Conservation (phyloP, 2,113 vertebrate species). For the Sterrhoptilus dennistouni region DNA sequence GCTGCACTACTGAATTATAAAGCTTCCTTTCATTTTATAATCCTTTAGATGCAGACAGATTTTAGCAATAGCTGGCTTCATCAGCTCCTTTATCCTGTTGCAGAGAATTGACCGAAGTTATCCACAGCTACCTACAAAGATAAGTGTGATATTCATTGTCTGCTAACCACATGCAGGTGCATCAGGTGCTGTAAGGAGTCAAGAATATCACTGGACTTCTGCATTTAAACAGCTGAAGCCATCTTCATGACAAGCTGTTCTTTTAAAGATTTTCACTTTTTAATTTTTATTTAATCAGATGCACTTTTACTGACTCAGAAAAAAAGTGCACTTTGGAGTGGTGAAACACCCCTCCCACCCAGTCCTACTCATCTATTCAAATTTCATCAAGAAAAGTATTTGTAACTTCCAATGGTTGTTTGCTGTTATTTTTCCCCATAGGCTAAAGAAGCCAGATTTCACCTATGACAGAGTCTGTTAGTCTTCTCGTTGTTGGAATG, state of each 20-base stretch:
- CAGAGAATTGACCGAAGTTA: not conserved
- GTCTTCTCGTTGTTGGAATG: not conserved
- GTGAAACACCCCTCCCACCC: fast-evolving
- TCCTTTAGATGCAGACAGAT: not conserved
- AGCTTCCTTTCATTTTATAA: not conserved
- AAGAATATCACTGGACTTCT: not conserved
- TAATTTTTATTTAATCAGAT: not conserved
- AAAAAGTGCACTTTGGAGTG: not conserved
- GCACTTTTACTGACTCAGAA: not conserved
- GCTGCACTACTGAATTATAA: not conserved
- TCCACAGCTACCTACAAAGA: not conserved
- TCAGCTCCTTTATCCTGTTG: not conserved
- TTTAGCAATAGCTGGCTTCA: not conserved
- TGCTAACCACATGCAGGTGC: not conserved
- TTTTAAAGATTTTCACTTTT: not conserved
- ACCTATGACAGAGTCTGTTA: not conserved
- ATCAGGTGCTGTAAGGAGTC: not conserved
- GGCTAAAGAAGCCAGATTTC: not conserved
- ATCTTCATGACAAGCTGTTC: not conserved
- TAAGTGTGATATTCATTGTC: not conserved
- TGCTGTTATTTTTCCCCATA: not conserved
- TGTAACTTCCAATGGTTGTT: not conserved
- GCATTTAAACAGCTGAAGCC: not conserved
- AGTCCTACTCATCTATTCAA: not conserved
- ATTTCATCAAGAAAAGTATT: not conserved